Evolutionary conservation across 2,888 invertebrate species (phyloP).

Genomic region (Morinoia aosen): DNA sequence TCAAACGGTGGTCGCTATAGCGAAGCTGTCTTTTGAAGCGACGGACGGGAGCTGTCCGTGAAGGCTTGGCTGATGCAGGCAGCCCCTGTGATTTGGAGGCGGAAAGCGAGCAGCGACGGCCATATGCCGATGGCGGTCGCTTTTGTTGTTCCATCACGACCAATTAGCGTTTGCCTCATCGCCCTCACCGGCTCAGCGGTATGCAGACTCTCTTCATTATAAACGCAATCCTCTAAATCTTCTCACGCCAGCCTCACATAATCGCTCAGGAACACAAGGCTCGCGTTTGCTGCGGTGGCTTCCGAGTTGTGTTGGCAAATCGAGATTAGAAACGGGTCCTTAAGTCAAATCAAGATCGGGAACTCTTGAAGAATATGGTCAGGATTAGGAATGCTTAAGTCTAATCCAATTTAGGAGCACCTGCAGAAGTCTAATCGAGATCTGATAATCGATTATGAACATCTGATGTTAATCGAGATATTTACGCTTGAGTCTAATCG

Average conservation of each 20-base stretch:
- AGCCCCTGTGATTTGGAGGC: slow-evolving; percentile 29
- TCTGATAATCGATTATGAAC: no score
- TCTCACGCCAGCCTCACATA: not conserved
- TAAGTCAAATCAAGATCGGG: not conserved
- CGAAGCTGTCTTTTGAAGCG: not conserved
- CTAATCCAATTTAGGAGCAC: no score
- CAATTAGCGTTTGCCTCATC: slow-evolving; percentile 43
- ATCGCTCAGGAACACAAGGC: not conserved
- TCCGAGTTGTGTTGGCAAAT: not conserved
- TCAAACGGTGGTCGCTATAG: not conserved
- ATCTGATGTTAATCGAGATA: no score
- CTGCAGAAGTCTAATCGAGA: no score
- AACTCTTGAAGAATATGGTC: not conserved
- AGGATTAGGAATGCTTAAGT: no score
- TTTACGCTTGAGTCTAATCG: no score
- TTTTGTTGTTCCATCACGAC: slow-evolving; percentile 44
- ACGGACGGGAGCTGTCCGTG: not conserved
- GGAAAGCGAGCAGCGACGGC: slow-evolving; percentile 44
- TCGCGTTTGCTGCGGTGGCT: not conserved
- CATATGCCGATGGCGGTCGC: slow-evolving; percentile 20
- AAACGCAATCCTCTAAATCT: slow-evolving; percentile 5
- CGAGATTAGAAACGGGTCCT: not conserved
- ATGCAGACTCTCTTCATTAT: slow-evolving; percentile 49
- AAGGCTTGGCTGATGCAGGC: not conserved
- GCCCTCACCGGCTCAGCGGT: slow-evolving; percentile 23